A percentile compares a stretch with the other conserved stretches of the same genome.
phyloP scores from a whole-genome alignment of 2,113 vertebrate genomes.

The Poeciliopsis retropinna region DNA sequence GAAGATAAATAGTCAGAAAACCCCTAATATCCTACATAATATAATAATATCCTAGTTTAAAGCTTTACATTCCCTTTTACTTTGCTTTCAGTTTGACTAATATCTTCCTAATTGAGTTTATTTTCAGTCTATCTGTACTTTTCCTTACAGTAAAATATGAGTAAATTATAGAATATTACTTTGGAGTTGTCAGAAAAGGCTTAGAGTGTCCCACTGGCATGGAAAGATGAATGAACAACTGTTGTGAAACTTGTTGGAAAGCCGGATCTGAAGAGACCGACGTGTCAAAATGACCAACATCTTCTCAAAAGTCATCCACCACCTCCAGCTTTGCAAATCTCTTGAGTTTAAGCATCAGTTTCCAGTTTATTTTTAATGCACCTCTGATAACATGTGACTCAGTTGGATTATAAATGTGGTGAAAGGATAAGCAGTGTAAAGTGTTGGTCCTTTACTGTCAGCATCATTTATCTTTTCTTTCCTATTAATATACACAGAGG shows the following conservation, averaged over 20 bases:
- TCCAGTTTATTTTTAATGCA: not conserved
- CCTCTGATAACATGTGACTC: not conserved
- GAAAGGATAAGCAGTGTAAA: not conserved
- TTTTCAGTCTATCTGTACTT: not conserved
- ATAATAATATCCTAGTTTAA: too few relatives aligned
- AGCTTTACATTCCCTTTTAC: not conserved
- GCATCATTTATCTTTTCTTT: not conserved
- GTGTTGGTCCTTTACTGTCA: not conserved
- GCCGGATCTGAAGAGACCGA: too few relatives aligned
- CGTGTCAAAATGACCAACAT: not conserved
- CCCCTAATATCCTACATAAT: too few relatives aligned
- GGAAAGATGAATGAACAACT: too few relatives aligned
- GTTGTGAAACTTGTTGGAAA: too few relatives aligned
- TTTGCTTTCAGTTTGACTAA: not conserved
- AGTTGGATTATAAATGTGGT: not conserved
- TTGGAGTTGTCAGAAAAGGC: not conserved
- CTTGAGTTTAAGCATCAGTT: not conserved
- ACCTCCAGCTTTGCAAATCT: not conserved
- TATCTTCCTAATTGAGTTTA: too few relatives aligned
- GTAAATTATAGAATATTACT: not conserved
- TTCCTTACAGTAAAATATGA: not conserved
- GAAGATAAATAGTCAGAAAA: too few relatives aligned
- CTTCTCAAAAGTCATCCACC: not conserved
- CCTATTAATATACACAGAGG: conserved; percentile 5
- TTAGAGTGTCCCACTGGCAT: too few relatives aligned